Evolutionary conservation across 2,113 vertebrate species (phyloP).

Genomic region (Phyllopteryx taeniolatus): DNA sequence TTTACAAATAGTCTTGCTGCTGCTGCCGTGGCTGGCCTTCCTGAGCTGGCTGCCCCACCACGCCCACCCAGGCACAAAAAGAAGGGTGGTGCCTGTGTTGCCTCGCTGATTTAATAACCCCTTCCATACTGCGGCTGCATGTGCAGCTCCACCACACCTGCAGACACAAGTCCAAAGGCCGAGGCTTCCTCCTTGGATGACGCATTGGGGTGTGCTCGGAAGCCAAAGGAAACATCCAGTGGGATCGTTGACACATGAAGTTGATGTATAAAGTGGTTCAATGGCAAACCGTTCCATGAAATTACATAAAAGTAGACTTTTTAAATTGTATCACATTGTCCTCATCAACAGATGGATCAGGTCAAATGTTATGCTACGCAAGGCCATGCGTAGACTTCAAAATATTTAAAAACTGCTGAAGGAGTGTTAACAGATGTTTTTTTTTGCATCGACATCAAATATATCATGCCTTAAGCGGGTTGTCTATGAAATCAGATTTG

Average conservation of each 20-base stretch:
- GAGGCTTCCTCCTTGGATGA: conserved; percentile 18
- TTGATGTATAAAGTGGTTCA: not conserved
- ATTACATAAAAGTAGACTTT: not conserved
- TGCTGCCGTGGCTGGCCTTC: not conserved
- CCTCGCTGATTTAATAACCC: conserved; percentile 13
- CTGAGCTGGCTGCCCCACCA: not conserved
- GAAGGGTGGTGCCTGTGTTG: not conserved
- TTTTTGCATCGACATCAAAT: too few relatives aligned
- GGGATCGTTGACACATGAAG: not conserved
- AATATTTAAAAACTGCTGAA: not conserved
- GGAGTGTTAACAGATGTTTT: too few relatives aligned
- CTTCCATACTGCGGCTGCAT: conserved; percentile 8
- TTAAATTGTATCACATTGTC: not conserved
- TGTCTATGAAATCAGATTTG: too few relatives aligned
- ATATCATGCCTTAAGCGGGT: too few relatives aligned
- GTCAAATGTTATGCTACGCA: not conserved
- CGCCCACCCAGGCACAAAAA: not conserved
- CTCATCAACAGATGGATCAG: not conserved
- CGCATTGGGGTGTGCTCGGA: not conserved
- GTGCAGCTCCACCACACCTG: conserved; percentile 28
- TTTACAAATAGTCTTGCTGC: conserved; percentile 12
- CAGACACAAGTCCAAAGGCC: conserved; percentile 29
- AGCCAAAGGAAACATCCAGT: conserved; percentile 29
- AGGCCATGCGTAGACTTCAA: not conserved
- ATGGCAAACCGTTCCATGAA: not conserved